Evolutionary conservation across 2,888 invertebrate species (phyloP), one percentile per base, ranked within the genome.

Genomic region (Nymphalis polychloros): DNA sequence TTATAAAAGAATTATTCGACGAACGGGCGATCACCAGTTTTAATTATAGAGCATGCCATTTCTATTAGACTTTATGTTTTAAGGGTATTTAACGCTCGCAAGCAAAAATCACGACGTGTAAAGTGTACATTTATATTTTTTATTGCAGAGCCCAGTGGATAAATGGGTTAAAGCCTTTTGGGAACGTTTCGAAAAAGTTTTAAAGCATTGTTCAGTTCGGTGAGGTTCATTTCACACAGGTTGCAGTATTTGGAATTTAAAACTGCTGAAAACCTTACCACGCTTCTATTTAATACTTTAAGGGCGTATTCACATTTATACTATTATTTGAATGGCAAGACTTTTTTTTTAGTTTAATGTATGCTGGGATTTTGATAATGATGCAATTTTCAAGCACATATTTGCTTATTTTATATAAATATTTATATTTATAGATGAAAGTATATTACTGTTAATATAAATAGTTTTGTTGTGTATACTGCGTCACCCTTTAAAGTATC

Each of bases 101-200:
- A 67, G 59, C 71, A 69, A 69, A 69, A 71, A 67, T 69, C 68
- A 68, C 63, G 60, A 68, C 64, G 68, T 71, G 66, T 52, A 66
- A 68, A 71, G 49, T 70, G 63, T 66, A 23, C 53, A 53, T 63
- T 63, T 23, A 64, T 64, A 41, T 59, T 59, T 59, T 60, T 52
- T 48, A 47, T 31, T 52, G 17, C 47, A 17, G 55, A 53, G 55
- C 50, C 23, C 46, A 47, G 53, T 23, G 63, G 57, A 48, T 61
- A 48, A 65, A 47, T 57, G 23, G 66, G 66, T 55, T 55, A 27
- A 49, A 62, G 50, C 13, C 48, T 61, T 67, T 62, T 27, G 52
- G 47, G 35, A 48, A 48, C 53, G 20, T 48, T 66, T 61, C 8
- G 17, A 47, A 13, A 47, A 52, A 46, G 27, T 46, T 52, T 59